A percentile compares a stretch with the other conserved stretches of the same genome.
phyloP scores from a whole-genome alignment of 1,140 invertebrate genomes.

The Andrena cerasifolii region DNA sequence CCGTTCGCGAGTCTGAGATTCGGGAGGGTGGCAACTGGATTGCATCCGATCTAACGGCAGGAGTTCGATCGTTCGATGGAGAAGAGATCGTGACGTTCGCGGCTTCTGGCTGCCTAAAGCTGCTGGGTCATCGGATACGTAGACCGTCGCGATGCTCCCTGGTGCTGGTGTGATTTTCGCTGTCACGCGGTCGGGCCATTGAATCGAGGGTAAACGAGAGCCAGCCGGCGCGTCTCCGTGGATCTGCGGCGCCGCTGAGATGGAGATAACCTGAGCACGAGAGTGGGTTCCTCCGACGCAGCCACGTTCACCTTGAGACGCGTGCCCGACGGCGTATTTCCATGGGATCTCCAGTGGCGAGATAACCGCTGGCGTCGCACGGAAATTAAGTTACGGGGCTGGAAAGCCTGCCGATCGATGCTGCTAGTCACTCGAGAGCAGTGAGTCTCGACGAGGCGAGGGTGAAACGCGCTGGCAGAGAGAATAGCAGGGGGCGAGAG shows the following conservation, averaged over 20 bases:
- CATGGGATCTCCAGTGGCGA: conserved; percentile 14
- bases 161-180: neutral
- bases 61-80: no score
- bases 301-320: neutral
- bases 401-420: conserved; percentile 67
- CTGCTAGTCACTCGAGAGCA: conserved; percentile 58
- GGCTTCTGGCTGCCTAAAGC: no score
- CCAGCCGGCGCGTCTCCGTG: neutral
- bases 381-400: conserved; percentile 68
- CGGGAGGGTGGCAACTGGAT: no score
- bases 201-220: neutral
- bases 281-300: neutral
- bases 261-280: conserved; percentile 6
- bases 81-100: no score
- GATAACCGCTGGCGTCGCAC: conserved; percentile 37
- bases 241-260: neutral
- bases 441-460: conserved; percentile 25
- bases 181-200: neutral
- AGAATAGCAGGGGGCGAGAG: neutral
- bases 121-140: no score
- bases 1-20: no score
- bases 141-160: neutral
- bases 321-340: neutral
- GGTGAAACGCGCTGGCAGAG: neutral
- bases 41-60: no score